Evolutionary conservation across 2,113 vertebrate species (phyloP).

Genomic region (Lepus americanus): DNA sequence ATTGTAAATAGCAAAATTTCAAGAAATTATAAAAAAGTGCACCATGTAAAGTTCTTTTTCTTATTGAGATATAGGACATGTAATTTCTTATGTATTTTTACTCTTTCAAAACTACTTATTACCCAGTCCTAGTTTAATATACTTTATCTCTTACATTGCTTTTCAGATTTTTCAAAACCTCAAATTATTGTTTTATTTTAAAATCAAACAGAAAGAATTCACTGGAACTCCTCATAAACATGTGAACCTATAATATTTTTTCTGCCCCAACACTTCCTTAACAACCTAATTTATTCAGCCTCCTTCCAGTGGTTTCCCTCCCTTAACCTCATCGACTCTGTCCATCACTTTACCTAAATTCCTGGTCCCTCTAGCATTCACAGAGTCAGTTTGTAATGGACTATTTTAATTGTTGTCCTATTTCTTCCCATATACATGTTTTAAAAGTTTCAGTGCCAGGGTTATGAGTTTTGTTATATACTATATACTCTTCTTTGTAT

Average conservation of each 20-base stretch:
- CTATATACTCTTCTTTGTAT: neutral
- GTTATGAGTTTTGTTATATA: neutral
- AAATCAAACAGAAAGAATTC: neutral
- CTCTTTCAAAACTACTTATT: neutral
- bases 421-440: neutral
- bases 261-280: neutral
- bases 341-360: neutral
- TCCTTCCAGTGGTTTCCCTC: neutral
- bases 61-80: neutral
- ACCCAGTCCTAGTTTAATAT: neutral
- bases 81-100: neutral
- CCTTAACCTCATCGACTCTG: fast-evolving
- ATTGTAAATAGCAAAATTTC: constrained; percentile 78
- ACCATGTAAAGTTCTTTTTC: neutral
- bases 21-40: constrained; percentile 13
- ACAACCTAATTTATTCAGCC: fast-evolving
- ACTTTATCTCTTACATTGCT: neutral
- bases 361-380: neutral
- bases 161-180: neutral
- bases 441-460: neutral
- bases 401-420: neutral
- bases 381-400: neutral
- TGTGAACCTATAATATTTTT: neutral
- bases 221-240: neutral
- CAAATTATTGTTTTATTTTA: neutral